Base-by-base conservation (phyloP, 2,113 vertebrate genomes). In the Bothrops jararaca region DNA sequence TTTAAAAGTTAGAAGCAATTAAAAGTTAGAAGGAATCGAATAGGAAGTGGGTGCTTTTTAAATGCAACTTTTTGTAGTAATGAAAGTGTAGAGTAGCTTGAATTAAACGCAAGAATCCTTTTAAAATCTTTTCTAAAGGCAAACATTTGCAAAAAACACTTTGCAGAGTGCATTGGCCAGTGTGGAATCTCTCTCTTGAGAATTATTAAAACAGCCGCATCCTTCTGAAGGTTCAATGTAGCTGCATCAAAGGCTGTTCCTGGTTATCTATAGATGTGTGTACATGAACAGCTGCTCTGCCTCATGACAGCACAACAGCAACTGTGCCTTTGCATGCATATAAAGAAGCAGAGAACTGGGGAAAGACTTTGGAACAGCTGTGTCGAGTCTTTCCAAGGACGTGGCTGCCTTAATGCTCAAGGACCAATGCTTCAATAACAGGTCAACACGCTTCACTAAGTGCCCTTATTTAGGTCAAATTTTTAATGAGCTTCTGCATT, bases 1-100 rank as follows among this genome's bases (percentile, higher is more conserved):
- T 91, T 53, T 88, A 96, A 89, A 96, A 94, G 26, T 95, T 95
- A n/a, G 91, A 96, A 93, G 91, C 93, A 94, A 53, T 26, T 95
- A 92, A 74, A 94, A 86, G 34, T 0, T 29, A 89, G 91, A 95
- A 24, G 91, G 91, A 94, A 93, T 93, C 8, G 20, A 80, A 80
- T 9, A 80, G 74, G 34, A 29, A 91, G 85, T 24, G 50, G n/a
- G 87, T 39, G 26, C 60, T 42, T 96, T 88, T 94, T 64, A 94
- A 95, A 92, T 93, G 39, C 5, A 34, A 23, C 94, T 58, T 52
- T 89, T 2, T 1, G 50, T 60, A 39, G 22, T 39, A 23, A 26
- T 85, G 88, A 4, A 69, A 22, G 15, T 90, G 58, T 13, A 89
- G 69, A 89, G 74, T 54, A 54, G 50, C 13, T 29, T 56, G 60